Base-by-base conservation (phyloP, 2,113 vertebrate species). In the Sturnira hondurensis region DNA sequence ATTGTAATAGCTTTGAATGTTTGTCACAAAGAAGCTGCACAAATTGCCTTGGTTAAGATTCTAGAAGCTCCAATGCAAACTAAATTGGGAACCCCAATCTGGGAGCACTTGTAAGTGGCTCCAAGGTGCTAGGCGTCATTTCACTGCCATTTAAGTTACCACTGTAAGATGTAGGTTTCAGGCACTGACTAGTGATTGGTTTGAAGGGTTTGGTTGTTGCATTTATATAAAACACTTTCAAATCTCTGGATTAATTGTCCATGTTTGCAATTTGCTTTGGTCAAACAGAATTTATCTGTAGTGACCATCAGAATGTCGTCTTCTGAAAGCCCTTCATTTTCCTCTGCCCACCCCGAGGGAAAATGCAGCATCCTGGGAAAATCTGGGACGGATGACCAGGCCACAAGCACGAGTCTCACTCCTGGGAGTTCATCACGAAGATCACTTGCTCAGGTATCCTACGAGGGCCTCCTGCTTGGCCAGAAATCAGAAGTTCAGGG, bases 21-120 rank as follows among this genome's bases (percentile, higher is more conserved):
- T 97, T 97, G 67, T 95, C 90, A 67, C 20, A 41, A 83, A 93
- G 80, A 92, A 97, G 58, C 26, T 90, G 77, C 61, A 20, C 88
- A 89, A 83, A 85, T 78, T 86, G 54, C 63, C 92, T 97, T 82
- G 82, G 16, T 84, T 76, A 90, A 86, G 93, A 88, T 8, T 89
- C 19, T 54, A 94, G 95, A 94, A 68, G n/a, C 3, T 86, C 33
- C 15, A 86, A 11, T 63, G 14, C 68, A 16, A 41, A n/a, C 43
- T 38, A 84, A 74, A 93, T 67, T 94, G n/a, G 8, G 7, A 88
- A 71, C 43, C 36, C 0, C 47, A 50, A 28, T 78, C 28, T n/a
- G n/a, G 24, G 19, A 58, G 38, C 0, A 3, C 20, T 45, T 47
- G 4, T 24, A 16, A 95, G 83, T 19, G 4, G 5, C 3, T 87